These are phyloP conservation scores for Tarsius wallacei DNA, from an alignment of 2,797 vertebrate genomes.

Conservation along the genomic window DNA sequence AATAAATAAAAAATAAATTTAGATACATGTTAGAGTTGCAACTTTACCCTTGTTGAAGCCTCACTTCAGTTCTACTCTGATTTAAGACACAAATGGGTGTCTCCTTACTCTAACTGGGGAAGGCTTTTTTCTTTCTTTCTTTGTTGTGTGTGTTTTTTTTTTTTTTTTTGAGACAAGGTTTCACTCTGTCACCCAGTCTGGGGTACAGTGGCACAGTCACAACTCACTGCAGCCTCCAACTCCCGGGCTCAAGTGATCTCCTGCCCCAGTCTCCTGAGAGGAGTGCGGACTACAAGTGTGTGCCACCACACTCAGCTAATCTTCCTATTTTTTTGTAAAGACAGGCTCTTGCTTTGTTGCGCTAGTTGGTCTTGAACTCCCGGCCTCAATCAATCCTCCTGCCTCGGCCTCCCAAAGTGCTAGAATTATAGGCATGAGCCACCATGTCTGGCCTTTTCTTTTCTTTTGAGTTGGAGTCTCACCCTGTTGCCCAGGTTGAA, in stretches of 20 bases:
- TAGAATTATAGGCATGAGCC: neutral
- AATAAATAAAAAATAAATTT: no score
- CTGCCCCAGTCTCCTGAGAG: neutral
- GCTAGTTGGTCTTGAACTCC: neutral
- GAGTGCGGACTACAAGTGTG: no score
- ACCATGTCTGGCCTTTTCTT: no score
- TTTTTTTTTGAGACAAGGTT: no score
- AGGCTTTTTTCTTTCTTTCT: neutral
- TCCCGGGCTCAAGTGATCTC: neutral
- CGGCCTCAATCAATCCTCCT: neutral
- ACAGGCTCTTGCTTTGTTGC: no score
- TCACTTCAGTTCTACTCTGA: neutral
- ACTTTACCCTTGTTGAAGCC: slow-evolving; percentile 6
- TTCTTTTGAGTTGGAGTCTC: no score
- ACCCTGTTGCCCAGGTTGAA: no score
- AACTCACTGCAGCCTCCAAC: neutral
- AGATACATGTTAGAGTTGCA: neutral
- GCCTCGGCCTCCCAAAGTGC: neutral
- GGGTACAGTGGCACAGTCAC: neutral
- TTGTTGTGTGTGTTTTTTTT: no score
- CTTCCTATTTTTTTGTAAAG: no score
- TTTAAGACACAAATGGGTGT: neutral
- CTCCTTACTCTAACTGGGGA: neutral
- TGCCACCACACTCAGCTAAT: no score
- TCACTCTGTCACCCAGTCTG: neutral